Conservation (phyloP, 2,888 invertebrate genomes). For the Orchestes rusci region DNA sequence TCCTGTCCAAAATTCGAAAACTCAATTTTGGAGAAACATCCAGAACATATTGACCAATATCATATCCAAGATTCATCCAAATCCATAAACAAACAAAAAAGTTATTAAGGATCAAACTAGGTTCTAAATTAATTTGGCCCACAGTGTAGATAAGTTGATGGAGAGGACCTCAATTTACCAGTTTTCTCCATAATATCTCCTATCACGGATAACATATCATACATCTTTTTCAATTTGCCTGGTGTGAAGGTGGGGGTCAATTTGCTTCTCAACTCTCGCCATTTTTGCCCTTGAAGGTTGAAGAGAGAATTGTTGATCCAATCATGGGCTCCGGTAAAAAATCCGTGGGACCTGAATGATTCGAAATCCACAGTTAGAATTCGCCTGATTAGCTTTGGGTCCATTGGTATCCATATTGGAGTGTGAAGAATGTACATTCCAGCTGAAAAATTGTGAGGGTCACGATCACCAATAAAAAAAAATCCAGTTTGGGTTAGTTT, state of each 20-base stretch:
- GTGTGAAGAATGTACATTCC: not conserved
- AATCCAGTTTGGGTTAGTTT: no score
- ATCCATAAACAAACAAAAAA: no score
- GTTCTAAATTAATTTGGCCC: no score
- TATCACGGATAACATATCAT: slow-evolving; percentile 1
- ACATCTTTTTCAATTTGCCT: slow-evolving; percentile 6
- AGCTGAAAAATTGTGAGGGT: not conserved
- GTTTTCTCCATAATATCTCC: slow-evolving; percentile 2
- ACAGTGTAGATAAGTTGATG: no score
- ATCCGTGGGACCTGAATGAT: not conserved
- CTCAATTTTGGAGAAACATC: no score
- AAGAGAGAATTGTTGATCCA: slow-evolving; percentile 38
- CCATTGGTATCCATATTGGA: not conserved
- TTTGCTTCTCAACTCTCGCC: slow-evolving; percentile 54
- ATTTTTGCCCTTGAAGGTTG: slow-evolving; percentile 47
- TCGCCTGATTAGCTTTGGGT: not conserved
- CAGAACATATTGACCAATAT: no score
- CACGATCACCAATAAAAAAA: no score
- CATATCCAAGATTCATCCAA: no score
- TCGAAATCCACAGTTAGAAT: not conserved
- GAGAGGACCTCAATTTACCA: not conserved
- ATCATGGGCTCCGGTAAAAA: not conserved
- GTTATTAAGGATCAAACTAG: no score
- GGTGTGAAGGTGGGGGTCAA: slow-evolving; percentile 57
- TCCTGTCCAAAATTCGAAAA: no score